Percentiles rank a stretch among this genome's conserved stretches.
Conservation (phyloP, 2,797 vertebrate genomes). For the Pantherophis alleghaniensis region DNA sequence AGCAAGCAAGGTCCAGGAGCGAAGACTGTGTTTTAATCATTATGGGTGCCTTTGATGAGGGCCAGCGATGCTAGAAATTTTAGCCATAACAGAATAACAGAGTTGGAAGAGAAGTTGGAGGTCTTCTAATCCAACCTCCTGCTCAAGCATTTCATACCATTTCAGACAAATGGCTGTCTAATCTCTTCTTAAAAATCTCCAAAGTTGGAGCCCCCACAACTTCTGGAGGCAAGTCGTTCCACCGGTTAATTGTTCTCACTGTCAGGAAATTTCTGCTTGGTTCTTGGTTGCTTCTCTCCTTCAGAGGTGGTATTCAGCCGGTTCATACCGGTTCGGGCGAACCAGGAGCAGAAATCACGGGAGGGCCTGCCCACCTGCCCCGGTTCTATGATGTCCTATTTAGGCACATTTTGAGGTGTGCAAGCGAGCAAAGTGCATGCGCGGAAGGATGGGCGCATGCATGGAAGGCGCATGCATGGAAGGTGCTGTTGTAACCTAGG, state of each 20-base stretch:
- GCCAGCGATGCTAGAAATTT: slow-evolving; percentile 11
- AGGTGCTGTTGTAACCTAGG: no score
- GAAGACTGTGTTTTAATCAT: slow-evolving; percentile 21
- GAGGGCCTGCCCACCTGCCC: no score
- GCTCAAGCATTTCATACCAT: background rate
- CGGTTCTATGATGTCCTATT: no score
- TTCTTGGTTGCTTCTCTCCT: background rate
- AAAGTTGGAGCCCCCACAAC: background rate
- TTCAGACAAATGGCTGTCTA: background rate
- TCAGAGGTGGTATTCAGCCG: no score
- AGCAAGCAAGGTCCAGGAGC: background rate
- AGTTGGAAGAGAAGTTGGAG: background rate
- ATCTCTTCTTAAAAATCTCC: background rate
- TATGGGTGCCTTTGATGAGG: slow-evolving; percentile 1
- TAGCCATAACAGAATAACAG: background rate
- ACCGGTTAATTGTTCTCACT: background rate
- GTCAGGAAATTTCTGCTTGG: background rate
- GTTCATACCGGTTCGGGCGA: no score
- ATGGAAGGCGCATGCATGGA: no score
- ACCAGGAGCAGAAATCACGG: no score
- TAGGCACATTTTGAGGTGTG: no score
- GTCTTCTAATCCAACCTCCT: background rate
- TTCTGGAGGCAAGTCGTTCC: background rate
- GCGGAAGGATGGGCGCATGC: no score
- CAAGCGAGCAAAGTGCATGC: accelerated